Evolutionary conservation across 1,140 invertebrate species (phyloP), one percentile per base, ranked within the genome.

Genomic region (Drosophila burlai): DNA sequence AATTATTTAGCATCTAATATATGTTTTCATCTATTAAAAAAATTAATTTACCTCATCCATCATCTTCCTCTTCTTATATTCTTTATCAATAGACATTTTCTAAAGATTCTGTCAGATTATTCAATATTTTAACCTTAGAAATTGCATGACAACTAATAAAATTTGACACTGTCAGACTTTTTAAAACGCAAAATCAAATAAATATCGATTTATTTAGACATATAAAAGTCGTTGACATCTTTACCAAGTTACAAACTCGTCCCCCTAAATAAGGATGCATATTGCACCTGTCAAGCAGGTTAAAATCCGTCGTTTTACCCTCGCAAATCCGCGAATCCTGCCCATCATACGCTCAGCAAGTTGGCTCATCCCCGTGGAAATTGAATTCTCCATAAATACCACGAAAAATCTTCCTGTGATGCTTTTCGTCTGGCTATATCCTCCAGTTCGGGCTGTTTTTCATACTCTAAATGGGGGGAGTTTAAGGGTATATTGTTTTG

Each of bases 321-420:
- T n/a, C 36, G n/a, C 34, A 46, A 57, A 52, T 57, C 73, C n/a
- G 21, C 38, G 47, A 16, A 43, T 52, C 34, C 67, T 34, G 29
- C 21, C 42, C 46, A 60, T 72, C 52, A 34, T 42, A 52, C 36
- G 31, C 45, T 61, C 63, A 36, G 29, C 34, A 40, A 40, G 54
- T 57, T 57, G 36, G 31, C 40, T 58, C 46, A 67, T 38, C 74
- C 42, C 42, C 45, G 38, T 76, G 62, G 38, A 76, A 76, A 76
- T 79, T 78, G 57, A 78, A 69, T 78, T 69, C 64, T 45, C 43
- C 50, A 54, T 52, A 78, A 78, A 78, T 78, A 54, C 75, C 64
- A 50, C 43, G 45, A 78, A 61, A 61, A 78, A 58, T 38, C 43
- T 63, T 42, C 15, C 26, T 40, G 49, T 38, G 47, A 55, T 26